These are phyloP conservation scores for Emys orbicularis DNA, from an alignment of 2,797 vertebrate species.

Conservation along the genomic window DNA sequence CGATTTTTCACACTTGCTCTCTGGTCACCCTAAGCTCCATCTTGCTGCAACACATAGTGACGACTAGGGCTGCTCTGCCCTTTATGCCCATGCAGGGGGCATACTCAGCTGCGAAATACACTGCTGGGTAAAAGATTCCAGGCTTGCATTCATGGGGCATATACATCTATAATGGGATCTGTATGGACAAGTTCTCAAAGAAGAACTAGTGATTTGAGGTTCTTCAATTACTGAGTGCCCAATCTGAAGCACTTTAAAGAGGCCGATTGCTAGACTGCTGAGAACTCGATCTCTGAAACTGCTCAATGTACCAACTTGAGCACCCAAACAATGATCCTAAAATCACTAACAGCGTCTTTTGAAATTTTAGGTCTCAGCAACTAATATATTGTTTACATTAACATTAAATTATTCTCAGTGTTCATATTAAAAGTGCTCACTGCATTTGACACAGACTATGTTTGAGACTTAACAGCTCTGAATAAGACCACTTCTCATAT, in stretches of 20 bases:
- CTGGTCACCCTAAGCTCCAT: too few species aligned
- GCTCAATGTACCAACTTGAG: fast-evolving
- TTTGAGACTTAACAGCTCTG: slow-evolving; percentile 18
- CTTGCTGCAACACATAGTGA: too few species aligned
- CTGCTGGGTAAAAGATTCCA: too few species aligned
- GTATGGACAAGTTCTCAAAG: not conserved
- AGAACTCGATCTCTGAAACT: not conserved
- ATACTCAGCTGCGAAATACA: too few species aligned
- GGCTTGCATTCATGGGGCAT: too few species aligned
- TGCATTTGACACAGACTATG: slow-evolving; percentile 11
- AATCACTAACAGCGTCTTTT: not conserved
- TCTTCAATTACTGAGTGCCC: not conserved
- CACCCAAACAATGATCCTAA: not conserved
- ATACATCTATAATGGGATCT: too few species aligned
- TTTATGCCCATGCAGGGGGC: too few species aligned
- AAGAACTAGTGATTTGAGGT: not conserved
- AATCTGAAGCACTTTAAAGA: not conserved
- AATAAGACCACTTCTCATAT: slow-evolving; percentile 44
- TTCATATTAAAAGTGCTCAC: slow-evolving; percentile 7
- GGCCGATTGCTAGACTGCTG: not conserved
- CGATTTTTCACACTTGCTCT: too few species aligned
- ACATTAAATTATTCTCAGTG: not conserved
- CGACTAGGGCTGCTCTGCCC: too few species aligned
- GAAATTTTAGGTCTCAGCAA: not conserved
- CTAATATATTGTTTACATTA: not conserved